Evolutionary conservation across 1,140 invertebrate species (phyloP), one percentile per base, ranked within the genome.

Genomic region (Bacillus rossius): DNA sequence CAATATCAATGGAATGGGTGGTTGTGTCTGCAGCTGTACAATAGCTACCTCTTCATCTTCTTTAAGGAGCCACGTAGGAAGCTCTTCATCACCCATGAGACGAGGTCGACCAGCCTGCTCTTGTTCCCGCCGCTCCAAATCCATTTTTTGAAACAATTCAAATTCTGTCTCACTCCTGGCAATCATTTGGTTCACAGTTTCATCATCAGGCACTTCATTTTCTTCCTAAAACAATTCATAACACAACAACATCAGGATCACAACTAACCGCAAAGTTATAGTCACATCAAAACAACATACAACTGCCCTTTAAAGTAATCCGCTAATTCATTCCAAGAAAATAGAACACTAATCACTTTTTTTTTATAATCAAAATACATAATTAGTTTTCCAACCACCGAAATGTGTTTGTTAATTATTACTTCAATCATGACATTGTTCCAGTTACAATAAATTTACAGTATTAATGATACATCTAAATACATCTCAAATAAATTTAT

Each of bases 151-250:
- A 63, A 84, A 88, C 1, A 79, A 42, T 57, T 86, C 83, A 74
- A 85, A 86, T 65, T 87, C 85, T 22, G 84, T 80, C 64, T 86
- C 83, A 16, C 56, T 63, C 8, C 85, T 69, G n/a, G 85, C 85
- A 61, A 88, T 75, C 85, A 88, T 87, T 67, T 87, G 84, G 69
- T 87, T 88, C 40, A 87, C 81, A 3, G 82, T 84, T 66, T 87
- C 85, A 75, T 87, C 86, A 75, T 88, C 86, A 10, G 85, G 86
- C 7, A 85, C 82, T 69, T 87, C 85, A 74, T 85, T 82, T 67
- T 86, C 84, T 64, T 88, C 84, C 70, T 82, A 45, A 34, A 34
- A 34, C 29, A 34, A 34, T 34, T 34, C 29, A 34, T 34, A 34
- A 4, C 29, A 34, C 4, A 34, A 7, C 4, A 34, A 4, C 10